Evolutionary conservation across 2,113 vertebrate genomes (phyloP), one percentile per base, ranked within the genome.

Genomic region (Urocolius indicus): DNA sequence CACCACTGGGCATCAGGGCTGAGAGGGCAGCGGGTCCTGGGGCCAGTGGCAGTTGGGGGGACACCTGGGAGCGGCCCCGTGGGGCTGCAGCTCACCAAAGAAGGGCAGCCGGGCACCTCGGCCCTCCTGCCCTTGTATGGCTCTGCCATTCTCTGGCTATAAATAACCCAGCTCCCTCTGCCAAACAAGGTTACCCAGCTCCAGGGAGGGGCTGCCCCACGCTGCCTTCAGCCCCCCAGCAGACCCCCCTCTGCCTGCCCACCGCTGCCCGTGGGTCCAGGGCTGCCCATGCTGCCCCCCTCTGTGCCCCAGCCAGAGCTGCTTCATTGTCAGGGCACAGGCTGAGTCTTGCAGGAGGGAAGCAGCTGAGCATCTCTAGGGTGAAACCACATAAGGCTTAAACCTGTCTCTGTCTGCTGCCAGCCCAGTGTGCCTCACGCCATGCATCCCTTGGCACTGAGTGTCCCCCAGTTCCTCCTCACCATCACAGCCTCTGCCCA

Each of bases 111-210:
- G 46, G 36, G 65, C 93, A 80, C 72, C 73, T 68, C 72, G 1
- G 84, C n/a, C 52, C 30, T 93, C 63, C 78, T 95, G 74, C 69
- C 96, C 96, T 95, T 97, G 88, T 96, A 97, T 81, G 96, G 95
- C 69, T 92, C 0, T 10, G 69, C 89, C 76, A 76, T 91, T 94
- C 93, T 90, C 66, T 4, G 2, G 30, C 95, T 97, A 97, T 96
- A 94, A 97, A 97, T 95, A 96, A 87, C 79, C 17, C 45, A 0
- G 3, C 27, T 77, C 48, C 49, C 45, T 95, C 83, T 81, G 79
- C 94, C 95, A 96, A 89, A 88, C 46, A 71, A 67, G 67, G 84
- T 59, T 84, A 68, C 80, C 48, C 84, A 63, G 69, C 51, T 83
- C 51, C 38, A 30, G 84, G 61, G 87, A 72, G 41, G 51, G 59